Base-by-base conservation (phyloP, 2,888 invertebrate species). In the Drosophila histrio region DNA sequence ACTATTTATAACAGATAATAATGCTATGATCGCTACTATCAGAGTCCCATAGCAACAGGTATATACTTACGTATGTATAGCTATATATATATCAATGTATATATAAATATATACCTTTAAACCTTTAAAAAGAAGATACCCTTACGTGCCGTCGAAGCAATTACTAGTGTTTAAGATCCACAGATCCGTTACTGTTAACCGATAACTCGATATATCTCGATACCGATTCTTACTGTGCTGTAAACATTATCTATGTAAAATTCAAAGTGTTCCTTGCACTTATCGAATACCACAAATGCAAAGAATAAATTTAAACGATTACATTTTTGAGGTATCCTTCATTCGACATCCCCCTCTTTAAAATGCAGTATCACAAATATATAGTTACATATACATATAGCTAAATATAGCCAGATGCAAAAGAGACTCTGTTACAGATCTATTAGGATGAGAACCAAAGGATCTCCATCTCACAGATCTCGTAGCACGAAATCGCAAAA, bases 131-230 rank as follows among this genome's bases (percentile, higher is more conserved):
- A 22, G 24, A 8, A 47, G 32, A 73, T 60, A 72, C 70, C 74
- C 74, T 72, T 70, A 71, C 64, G 83, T 79, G 76, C 79, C 87
- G 83, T 85, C 82, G 77, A 89, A 89, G 89, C 90, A 90, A 89
- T 89, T 89, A 90, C 72, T 90, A 89, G 90, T 74, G 61, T 74
- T 61, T 89, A 90, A 89, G 89, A 75, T 2, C 47, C 61, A 56
- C 78, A 66, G 62, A 78, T 46, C 34, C 61, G 50, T 63, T 60
- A 56, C 34, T 39, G 50, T 56, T 75, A 67, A 67, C 39, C 60
- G 71, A 39, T 58, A 58, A 24, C 22, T 50, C 49, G 26, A 56
- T 65, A 38, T 63, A 68, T 46, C 56, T 38, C 59, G 56, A 61
- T 62, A 54, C 43, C 59, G 57, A 72, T 32, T 36, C 60, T 58